Evolutionary conservation across 2,113 vertebrate genomes (phyloP).

Genomic region (Pelodiscus sinensis): DNA sequence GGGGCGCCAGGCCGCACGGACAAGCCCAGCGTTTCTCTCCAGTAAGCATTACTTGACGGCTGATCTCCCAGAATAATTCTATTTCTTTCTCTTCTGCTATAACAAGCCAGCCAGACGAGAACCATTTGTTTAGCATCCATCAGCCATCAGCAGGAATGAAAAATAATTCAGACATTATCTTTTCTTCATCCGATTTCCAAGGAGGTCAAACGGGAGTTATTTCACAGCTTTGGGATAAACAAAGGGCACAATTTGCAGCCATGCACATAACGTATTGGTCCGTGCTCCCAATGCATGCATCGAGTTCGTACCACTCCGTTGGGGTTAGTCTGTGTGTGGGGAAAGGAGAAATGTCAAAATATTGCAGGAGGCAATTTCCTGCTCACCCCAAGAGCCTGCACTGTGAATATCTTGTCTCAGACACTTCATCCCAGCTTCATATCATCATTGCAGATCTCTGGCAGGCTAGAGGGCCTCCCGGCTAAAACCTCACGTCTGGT

Average conservation of each 20-base stretch:
- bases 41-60: neutral
- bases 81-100: neutral
- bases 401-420: neutral
- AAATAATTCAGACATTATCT: neutral
- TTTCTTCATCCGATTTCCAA: neutral
- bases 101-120: neutral
- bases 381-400: slow-evolving; percentile 7
- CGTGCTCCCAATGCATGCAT: slow-evolving; percentile 17
- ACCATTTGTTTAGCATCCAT: neutral
- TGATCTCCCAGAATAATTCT: neutral
- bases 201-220: neutral
- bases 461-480: neutral
- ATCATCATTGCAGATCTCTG: neutral
- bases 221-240: slow-evolving; percentile 16
- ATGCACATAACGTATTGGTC: slow-evolving; percentile 29
- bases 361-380: neutral
- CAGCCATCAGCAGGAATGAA: slow-evolving; percentile 6
- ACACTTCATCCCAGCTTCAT: neutral
- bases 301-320: slow-evolving; percentile 7
- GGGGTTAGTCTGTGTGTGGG: slow-evolving; percentile 21
- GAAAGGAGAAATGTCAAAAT: neutral
- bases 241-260: neutral
- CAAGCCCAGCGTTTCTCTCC: neutral
- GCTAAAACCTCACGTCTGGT: neutral
- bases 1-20: neutral